Evolutionary conservation across 2,888 invertebrate species (phyloP).

Genomic region (Notodonta dromedarius): DNA sequence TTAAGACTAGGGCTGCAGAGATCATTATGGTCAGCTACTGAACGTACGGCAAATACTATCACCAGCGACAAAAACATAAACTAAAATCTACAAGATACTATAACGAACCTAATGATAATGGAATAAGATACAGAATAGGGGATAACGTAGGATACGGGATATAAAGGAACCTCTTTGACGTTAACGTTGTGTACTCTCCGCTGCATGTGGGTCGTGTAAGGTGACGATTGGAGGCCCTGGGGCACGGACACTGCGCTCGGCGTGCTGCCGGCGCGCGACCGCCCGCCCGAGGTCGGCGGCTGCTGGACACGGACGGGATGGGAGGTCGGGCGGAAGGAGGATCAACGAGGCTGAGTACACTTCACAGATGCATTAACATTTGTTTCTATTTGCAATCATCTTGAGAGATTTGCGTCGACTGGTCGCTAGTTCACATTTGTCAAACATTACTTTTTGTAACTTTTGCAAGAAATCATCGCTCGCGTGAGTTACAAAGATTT

Average conservation of each 20-base stretch:
- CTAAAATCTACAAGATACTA: too few relatives aligned
- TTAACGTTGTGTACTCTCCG: conserved; percentile 53
- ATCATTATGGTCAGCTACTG: too few relatives aligned
- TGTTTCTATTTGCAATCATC: background rate
- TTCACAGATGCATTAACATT: too few relatives aligned
- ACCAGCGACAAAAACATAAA: too few relatives aligned
- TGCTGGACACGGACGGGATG: conserved; percentile 31
- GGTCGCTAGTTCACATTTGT: too few relatives aligned
- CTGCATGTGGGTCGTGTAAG: conserved; percentile 49
- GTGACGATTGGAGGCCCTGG: conserved; percentile 49
- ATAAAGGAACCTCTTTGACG: conserved; percentile 60
- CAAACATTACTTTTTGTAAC: too few relatives aligned
- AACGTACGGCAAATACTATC: too few relatives aligned
- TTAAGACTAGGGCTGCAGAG: too few relatives aligned
- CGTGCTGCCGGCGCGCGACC: conserved; percentile 64
- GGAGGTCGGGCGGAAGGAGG: background rate
- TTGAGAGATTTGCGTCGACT: background rate
- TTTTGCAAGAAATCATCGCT: background rate
- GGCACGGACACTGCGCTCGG: conserved; percentile 69
- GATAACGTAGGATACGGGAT: background rate
- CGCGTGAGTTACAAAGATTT: background rate
- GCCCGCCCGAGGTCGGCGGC: conserved; percentile 65
- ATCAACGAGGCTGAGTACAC: background rate
- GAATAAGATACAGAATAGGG: background rate
- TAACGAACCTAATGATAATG: background rate